Evolutionary conservation across 2,888 invertebrate genomes (phyloP).

Genomic region (Meganola albula): DNA sequence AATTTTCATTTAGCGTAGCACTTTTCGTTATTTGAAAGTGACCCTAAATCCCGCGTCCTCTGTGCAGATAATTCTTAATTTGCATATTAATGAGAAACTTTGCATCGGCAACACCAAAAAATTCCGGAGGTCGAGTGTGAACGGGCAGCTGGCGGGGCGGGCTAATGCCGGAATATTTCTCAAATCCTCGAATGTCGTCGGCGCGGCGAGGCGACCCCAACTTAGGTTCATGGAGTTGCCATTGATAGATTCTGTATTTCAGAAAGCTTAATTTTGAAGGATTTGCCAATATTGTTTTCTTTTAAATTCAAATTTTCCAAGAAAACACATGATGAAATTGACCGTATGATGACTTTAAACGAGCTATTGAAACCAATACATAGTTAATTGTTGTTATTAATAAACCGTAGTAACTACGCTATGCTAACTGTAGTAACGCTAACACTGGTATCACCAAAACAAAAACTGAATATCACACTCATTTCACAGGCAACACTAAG

Average conservation of each 20-base stretch:
- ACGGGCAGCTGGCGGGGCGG: conserved; percentile 55
- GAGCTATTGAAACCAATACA: too few relatives aligned
- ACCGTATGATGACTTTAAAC: too few relatives aligned
- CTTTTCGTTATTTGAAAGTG: conserved; percentile 54
- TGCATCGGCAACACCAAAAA: conserved; percentile 69
- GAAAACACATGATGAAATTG: too few relatives aligned
- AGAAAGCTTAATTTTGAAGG: conserved; percentile 18
- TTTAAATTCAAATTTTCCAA: conserved; percentile 9
- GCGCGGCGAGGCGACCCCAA: conserved; percentile 18
- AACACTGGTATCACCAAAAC: too few relatives aligned
- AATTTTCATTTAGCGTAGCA: conserved; percentile 52
- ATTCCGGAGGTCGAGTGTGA: conserved; percentile 62
- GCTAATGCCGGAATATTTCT: conserved; percentile 54
- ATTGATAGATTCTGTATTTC: conserved; percentile 32
- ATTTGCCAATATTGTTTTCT: conserved; percentile 8
- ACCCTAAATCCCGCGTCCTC: conserved; percentile 58
- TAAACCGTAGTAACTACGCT: too few relatives aligned
- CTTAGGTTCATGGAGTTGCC: conserved; percentile 25
- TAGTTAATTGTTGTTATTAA: too few relatives aligned
- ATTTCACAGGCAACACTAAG: too few relatives aligned
- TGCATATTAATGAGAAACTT: conserved; percentile 76
- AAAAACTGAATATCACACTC: too few relatives aligned
- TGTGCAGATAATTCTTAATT: conserved; percentile 69
- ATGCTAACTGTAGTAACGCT: too few relatives aligned
- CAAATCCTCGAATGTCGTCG: conserved; percentile 38